These are phyloP conservation scores for Eidolon dupreanum DNA, from an alignment of 2,797 vertebrate species.

Conservation along the genomic window DNA sequence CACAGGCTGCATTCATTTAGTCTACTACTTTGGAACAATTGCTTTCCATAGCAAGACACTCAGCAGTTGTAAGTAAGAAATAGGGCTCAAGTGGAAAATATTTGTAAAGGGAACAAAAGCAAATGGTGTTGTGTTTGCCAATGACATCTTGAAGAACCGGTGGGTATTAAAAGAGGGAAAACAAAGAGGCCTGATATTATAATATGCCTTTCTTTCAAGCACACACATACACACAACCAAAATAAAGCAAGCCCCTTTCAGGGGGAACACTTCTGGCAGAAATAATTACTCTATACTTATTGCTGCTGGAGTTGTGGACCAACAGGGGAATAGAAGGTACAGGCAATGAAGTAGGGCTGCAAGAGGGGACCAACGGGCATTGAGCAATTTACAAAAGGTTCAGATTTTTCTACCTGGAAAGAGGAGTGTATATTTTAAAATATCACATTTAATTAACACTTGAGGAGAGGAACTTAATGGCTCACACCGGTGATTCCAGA, in stretches of 20 bases:
- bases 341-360: background rate
- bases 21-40: background rate
- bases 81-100: conserved; percentile 57
- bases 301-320: conserved; percentile 58
- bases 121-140: conserved; percentile 55
- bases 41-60: conserved; percentile 37
- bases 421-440: conserved; percentile 57
- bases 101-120: conserved; percentile 64
- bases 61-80: conserved; percentile 58
- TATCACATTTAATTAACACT: conserved; percentile 65
- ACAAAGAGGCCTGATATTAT: conserved; percentile 58
- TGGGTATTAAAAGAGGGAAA: conserved; percentile 13
- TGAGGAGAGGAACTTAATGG: conserved; percentile 38
- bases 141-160: conserved; percentile 31
- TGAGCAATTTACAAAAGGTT: conserved; percentile 49
- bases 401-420: conserved; percentile 44
- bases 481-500: conserved; percentile 55
- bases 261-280: conserved; percentile 44
- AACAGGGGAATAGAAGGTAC: background rate
- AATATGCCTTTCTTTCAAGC: conserved; percentile 56
- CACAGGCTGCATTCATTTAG: background rate
- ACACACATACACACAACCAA: conserved; percentile 7
- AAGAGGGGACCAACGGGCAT: background rate
- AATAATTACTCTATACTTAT: conserved; percentile 74
- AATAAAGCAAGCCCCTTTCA: conserved; percentile 25